These are phyloP conservation scores for Mustela lutreola DNA, from an alignment of 2,113 vertebrate species.

Conservation along the genomic window DNA sequence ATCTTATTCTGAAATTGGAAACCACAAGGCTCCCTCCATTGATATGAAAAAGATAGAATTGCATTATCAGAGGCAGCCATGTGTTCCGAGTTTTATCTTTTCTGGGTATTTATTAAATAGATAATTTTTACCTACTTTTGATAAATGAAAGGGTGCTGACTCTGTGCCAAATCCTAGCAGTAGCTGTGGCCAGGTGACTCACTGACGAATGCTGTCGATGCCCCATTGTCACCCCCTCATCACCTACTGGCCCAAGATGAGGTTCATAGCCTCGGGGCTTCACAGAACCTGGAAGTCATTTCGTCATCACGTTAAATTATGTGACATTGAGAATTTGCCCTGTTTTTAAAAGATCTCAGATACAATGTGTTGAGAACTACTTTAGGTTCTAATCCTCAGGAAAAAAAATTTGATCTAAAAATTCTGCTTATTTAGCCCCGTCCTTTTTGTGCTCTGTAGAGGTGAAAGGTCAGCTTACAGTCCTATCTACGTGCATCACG, in stretches of 20 bases:
- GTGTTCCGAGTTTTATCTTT: constrained; percentile 34
- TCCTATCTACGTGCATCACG: neutral
- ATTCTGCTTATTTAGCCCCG: neutral
- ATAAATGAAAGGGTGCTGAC: neutral
- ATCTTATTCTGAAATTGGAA: neutral
- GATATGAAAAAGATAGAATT: neutral
- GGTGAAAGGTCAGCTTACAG: neutral
- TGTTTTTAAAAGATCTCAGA: neutral
- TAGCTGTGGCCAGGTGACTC: neutral
- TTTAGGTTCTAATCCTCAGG: neutral
- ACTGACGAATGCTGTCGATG: neutral
- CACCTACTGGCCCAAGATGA: neutral
- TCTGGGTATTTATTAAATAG: neutral
- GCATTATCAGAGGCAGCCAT: neutral
- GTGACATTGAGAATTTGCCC: constrained; percentile 28
- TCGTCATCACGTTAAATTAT: neutral
- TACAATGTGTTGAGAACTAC: neutral
- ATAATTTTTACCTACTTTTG: constrained; percentile 36
- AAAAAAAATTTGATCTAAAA: neutral
- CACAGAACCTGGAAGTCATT: neutral
- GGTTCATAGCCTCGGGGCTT: neutral
- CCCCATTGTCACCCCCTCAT: neutral
- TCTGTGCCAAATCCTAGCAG: neutral
- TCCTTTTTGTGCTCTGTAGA: neutral
- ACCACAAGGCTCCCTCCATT: neutral